Base-by-base conservation (phyloP, 1,140 invertebrate species). In the Musca domestica region DNA sequence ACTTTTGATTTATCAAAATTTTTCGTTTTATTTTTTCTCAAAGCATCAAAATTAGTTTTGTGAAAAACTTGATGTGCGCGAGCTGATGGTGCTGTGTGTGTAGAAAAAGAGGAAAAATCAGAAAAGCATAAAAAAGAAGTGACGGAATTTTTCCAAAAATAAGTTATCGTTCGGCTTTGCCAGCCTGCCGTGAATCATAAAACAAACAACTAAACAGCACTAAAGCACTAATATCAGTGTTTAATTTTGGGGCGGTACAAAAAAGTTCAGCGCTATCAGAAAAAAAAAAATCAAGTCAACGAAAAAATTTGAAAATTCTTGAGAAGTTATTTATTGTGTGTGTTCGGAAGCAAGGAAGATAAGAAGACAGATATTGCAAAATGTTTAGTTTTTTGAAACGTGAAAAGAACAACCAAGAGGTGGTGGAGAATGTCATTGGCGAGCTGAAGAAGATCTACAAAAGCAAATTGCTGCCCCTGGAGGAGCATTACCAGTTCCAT, bases 401-500 rank as follows among this genome's bases (percentile, higher is more conserved):
- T 71, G 88, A 90, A 70, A 88, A 88, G 67, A 88, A 88, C 73
- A 94, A 93, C 82, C 88, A 93, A 64, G 95, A 98, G 81, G 89
- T 96, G 66, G 96, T 92, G 74, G 90, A 90, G 74, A 93, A 88
- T 88, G 93, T 95, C 49, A 87, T 92, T n/a, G 91, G 93, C 74
- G 93, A 95, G 27, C 87, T 98, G 66, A 96, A 96, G 83, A 90
- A 89, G 74, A 91, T 97, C 71, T 98, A 98, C 83, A 93, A 89
- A 82, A 88, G 88, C 66, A 98, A 98, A 84, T 83, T 99, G 67
- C 83, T 97, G 70, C 96, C 96, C 19, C 83, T 99, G 48, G 96
- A 99, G 82, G 88, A 93, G 74, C 87, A 91, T 73, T 97, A 99
- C 84, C 91, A 93, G 76, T 99, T 98, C 82, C 95, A 98, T 83